phyloP scores from a whole-genome alignment of 2,113 vertebrate species.

The Microcebus murinus region DNA sequence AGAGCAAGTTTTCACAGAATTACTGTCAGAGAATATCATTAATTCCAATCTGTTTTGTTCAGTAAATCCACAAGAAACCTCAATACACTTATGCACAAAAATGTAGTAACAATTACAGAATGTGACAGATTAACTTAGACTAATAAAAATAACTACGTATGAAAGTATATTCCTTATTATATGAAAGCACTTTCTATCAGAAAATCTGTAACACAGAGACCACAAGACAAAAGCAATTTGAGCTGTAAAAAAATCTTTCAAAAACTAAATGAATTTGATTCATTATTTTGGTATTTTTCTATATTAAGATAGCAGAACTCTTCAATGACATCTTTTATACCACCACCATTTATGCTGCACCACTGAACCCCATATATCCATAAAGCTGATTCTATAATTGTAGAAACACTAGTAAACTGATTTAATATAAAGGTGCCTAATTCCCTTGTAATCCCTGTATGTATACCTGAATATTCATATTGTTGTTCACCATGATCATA shows the following conservation, averaged over 20 bases:
- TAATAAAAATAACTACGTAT: constrained; percentile 3
- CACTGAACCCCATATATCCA: not conserved
- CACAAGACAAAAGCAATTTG: not conserved
- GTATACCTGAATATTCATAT: not conserved
- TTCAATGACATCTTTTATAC: not conserved
- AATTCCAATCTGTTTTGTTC: not conserved
- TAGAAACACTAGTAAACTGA: not conserved
- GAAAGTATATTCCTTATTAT: not conserved
- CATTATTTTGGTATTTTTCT: not conserved
- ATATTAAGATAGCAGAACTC: not conserved
- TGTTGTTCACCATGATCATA: not conserved
- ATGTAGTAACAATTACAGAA: not conserved
- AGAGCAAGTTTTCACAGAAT: not conserved
- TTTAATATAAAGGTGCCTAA: not conserved
- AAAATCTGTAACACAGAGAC: not conserved
- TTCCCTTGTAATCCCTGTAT: not conserved
- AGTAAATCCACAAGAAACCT: constrained; percentile 4
- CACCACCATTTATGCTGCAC: not conserved
- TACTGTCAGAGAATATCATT: not conserved
- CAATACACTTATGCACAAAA: not conserved
- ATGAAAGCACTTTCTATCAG: not conserved
- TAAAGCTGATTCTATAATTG: not conserved
- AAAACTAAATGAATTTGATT: not conserved
- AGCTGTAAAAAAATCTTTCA: not conserved
- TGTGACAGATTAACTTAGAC: not conserved